These are phyloP conservation scores for Echinarachnius parma DNA, from an alignment of 53 echinoderm and acorn worm genomes.

Conservation along the genomic window DNA sequence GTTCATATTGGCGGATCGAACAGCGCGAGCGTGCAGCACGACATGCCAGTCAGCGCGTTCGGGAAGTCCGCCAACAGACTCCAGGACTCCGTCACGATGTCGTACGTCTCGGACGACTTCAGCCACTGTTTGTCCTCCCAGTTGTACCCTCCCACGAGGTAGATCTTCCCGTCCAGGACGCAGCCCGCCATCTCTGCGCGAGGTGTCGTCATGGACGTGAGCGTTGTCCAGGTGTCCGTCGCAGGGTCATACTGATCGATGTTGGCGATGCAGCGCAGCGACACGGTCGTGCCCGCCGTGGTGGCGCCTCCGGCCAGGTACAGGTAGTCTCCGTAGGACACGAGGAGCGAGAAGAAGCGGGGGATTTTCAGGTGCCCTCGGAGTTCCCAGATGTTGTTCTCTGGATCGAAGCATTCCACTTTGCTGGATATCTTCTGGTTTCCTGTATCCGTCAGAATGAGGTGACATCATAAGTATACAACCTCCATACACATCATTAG, in stretches of 20 bases:
- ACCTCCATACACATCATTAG: too few species aligned
- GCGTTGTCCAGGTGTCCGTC: slow-evolving; percentile 66
- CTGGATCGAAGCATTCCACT: slow-evolving; percentile 72
- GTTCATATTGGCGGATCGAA: slow-evolving; percentile 13
- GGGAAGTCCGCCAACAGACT: slow-evolving; percentile 57
- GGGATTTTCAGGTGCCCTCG: slow-evolving; percentile 49
- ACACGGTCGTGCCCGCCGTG: slow-evolving; percentile 51
- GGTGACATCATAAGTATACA: too few species aligned
- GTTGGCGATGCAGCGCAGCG: slow-evolving; percentile 56
- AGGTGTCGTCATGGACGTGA: slow-evolving; percentile 59
- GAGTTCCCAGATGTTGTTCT: slow-evolving; percentile 53
- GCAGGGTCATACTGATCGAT: slow-evolving; percentile 73
- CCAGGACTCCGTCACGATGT: slow-evolving; percentile 68
- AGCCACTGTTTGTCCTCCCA: slow-evolving; percentile 88
- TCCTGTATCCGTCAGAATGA: too few species aligned
- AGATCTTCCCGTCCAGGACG: slow-evolving; percentile 65
- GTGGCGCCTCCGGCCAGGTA: slow-evolving; percentile 84
- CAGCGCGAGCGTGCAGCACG: slow-evolving; percentile 71
- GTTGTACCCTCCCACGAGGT: slow-evolving; percentile 82
- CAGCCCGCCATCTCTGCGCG: slow-evolving; percentile 76
- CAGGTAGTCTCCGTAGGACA: slow-evolving; percentile 58
- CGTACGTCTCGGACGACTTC: slow-evolving; percentile 72
- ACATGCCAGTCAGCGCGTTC: slow-evolving; percentile 73
- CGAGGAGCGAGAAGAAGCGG: slow-evolving; percentile 74
- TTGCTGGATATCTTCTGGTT: slow-evolving; percentile 71